Evolutionary conservation across 2,113 vertebrate species (phyloP), one percentile per base, ranked within the genome.

Genomic region (Sterrhoptilus dennistouni): DNA sequence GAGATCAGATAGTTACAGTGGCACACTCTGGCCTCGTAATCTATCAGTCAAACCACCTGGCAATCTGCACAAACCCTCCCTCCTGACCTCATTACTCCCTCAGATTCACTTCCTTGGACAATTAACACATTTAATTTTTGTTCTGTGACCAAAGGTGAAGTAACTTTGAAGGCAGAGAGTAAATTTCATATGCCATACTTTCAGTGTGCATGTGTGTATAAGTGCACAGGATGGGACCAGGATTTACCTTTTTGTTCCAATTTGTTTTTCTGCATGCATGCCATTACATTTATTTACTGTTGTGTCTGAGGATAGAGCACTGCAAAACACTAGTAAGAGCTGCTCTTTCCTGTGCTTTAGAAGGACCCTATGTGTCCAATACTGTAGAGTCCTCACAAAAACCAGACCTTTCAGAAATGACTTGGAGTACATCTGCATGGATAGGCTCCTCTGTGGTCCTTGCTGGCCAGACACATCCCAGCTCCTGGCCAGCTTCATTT

Each of bases 401-500:
- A 10, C 2, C 42, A 90, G 71, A 44, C 19, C 18, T 86, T 94
- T 81, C 63, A 93, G 68, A 50, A 94, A 20, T 17, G 4, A 16
- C 75, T 90, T 81, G 35, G 81, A 84, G 33, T 45, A 60, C 0
- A 14, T 86, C 75, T 88, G 50, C 45, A 54, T n/a, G 29, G 68
- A 33, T 38, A 90, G 71, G 25, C 18, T 80, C n/a, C 49, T 94
- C 79, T 83, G 87, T 28, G 35, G 38, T 96, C 52, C 54, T 54
- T 2, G 25, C 68, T 95, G 92, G 76, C 86, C 83, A 89, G 79
- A 90, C 86, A 65, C 36, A 90, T 83, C 76, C 83, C 90, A 92
- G 45, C 45, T 90, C 59, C 82, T 4, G 0, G 92, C 85, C 90
- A 97, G 79, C 50, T 95, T 83, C 54, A 23, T 93, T 90, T 90